Conservation (phyloP, 2,113 vertebrate genomes). For the Octodon degus region DNA sequence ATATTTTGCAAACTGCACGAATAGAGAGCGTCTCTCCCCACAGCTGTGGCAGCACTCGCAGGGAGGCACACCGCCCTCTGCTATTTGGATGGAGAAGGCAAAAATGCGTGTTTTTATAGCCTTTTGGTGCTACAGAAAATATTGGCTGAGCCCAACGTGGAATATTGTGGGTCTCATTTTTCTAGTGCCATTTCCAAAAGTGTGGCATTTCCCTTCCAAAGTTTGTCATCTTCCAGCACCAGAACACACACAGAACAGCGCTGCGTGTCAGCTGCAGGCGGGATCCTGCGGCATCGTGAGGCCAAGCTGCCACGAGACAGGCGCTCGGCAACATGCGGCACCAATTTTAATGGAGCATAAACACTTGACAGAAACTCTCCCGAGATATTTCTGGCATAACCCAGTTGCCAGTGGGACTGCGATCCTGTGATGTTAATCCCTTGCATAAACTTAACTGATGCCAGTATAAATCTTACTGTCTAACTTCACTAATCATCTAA, state of each 20-base stretch:
- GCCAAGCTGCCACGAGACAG: conserved; percentile 14
- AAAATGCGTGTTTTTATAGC: not conserved
- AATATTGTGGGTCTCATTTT: not conserved
- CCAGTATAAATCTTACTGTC: conserved; percentile 62
- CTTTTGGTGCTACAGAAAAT: not conserved
- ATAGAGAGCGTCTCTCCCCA: not conserved
- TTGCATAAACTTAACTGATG: conserved; percentile 62
- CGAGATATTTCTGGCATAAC: conserved; percentile 61
- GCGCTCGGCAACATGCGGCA: not conserved
- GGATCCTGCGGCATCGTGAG: not conserved
- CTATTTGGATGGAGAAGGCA: not conserved
- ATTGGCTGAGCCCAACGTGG: not conserved
- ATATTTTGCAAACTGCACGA: conserved; percentile 21
- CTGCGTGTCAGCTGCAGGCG: not conserved
- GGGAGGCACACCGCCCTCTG: not conserved
- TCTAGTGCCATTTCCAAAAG: conserved; percentile 20
- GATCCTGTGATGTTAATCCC: conserved; percentile 53
- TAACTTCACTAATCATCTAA: conserved; percentile 65
- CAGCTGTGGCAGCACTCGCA: not conserved
- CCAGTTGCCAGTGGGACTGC: not conserved
- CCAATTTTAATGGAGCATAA: conserved; percentile 59
- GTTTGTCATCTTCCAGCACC: not conserved
- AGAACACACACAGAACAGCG: not conserved
- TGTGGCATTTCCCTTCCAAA: conserved; percentile 20
- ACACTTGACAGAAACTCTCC: conserved; percentile 59